phyloP scores from a whole-genome alignment of 2,113 vertebrate species.

The Leptodactylus fuscus region DNA sequence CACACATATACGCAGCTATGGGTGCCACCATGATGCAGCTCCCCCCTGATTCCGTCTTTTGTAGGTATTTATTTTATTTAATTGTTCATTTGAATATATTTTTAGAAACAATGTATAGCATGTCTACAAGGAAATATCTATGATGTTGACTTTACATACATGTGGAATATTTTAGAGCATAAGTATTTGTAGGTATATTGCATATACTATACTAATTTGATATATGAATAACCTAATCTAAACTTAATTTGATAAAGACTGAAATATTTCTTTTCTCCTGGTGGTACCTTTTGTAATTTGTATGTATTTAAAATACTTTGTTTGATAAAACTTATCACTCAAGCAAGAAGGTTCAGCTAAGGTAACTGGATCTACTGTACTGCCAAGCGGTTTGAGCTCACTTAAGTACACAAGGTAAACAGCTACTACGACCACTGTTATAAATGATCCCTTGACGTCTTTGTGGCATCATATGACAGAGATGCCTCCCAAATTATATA shows the following conservation, averaged over 20 bases:
- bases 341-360: conserved; percentile 15
- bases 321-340: conserved; percentile 5
- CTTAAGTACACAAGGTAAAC: neutral
- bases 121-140: neutral
- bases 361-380: conserved; percentile 9
- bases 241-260: no score
- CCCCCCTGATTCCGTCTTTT: no score
- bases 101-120: neutral
- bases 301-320: conserved; percentile 23
- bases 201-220: neutral
- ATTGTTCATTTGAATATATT: neutral
- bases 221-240: neutral
- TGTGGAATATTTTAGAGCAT: neutral
- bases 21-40: no score
- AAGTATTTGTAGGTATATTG: neutral
- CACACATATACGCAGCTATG: no score
- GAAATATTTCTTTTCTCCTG: no score
- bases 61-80: no score
- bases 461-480: neutral
- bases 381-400: neutral
- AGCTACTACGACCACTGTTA: neutral
- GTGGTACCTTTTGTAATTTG: no score
- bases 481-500: neutral
- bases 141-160: neutral
- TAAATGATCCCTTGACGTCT: neutral